Conservation (phyloP, 2,113 vertebrate species). For the Cygnus buccinator region DNA sequence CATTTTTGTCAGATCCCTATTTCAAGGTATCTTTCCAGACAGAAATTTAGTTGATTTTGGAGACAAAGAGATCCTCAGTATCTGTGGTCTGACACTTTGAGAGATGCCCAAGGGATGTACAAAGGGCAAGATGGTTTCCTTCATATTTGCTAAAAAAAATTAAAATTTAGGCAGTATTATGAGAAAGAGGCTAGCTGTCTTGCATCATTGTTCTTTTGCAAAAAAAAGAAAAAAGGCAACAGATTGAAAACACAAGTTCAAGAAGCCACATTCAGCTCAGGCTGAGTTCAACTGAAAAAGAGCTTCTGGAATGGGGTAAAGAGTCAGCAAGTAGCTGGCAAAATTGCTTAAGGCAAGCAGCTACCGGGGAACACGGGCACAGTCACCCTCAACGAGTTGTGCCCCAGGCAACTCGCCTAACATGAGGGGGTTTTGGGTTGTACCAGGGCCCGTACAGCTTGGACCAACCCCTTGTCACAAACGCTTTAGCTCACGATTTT, state of each 20-base stretch:
- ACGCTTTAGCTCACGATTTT: neutral
- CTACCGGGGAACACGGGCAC: neutral
- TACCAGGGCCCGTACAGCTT: neutral
- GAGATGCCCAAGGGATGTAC: neutral
- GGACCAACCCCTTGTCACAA: neutral
- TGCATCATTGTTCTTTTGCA: neutral
- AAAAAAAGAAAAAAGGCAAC: no score
- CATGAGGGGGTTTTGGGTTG: neutral
- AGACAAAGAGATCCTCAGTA: neutral
- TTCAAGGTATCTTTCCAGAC: neutral
- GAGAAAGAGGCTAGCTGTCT: neutral
- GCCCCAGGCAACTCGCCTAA: neutral
- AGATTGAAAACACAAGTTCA: neutral
- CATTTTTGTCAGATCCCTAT: neutral
- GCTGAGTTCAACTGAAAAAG: neutral
- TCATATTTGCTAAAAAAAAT: neutral
- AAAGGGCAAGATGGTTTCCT: neutral
- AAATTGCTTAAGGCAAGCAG: neutral
- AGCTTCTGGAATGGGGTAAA: neutral
- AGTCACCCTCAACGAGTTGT: fast-evolving
- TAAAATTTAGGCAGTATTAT: neutral
- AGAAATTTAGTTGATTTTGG: neutral
- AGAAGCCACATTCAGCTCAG: neutral
- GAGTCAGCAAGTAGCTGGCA: neutral
- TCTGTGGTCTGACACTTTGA: neutral